These are phyloP conservation scores for Gandaritis pyraliata DNA, from an alignment of 2,888 invertebrate species.

Conservation along the genomic window DNA sequence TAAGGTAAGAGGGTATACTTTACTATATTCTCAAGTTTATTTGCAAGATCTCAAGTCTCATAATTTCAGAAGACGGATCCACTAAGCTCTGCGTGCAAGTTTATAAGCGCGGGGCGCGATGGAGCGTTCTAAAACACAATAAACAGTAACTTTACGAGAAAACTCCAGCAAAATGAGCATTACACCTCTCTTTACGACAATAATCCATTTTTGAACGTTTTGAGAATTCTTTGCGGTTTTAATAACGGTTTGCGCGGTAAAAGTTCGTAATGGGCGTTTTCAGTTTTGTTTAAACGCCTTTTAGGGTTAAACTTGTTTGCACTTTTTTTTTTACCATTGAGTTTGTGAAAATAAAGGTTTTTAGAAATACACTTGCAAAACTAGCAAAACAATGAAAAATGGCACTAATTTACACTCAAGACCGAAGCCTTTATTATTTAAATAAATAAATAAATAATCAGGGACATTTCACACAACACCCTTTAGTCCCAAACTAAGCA, in stretches of 20 bases:
- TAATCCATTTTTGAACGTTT: conserved; percentile 73
- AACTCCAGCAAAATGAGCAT: conserved; percentile 52
- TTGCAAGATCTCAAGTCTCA: conserved; percentile 1
- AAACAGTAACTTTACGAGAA: conserved; percentile 67
- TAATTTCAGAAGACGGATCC: conserved; percentile 17
- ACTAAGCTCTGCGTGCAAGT: conserved; percentile 38
- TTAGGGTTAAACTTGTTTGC: conserved; percentile 8
- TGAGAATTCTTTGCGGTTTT: conserved; percentile 57
- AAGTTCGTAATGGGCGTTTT: conserved; percentile 18
- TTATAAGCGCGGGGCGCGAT: conserved; percentile 47
- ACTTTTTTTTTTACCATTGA: not conserved
- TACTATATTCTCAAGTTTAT: not conserved
- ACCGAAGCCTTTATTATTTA: no score
- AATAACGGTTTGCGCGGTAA: conserved; percentile 46
- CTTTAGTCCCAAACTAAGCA: no score
- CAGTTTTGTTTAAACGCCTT: conserved; percentile 20
- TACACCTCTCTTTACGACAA: conserved; percentile 69
- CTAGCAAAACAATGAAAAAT: no score
- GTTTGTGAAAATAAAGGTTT: not conserved
- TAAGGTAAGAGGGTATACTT: not conserved
- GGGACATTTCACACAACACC: no score
- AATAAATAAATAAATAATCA: no score
- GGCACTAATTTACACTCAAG: no score
- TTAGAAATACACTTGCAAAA: no score
- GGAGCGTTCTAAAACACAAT: conserved; percentile 67